These are phyloP conservation scores for Ceriagrion tenellum DNA, from an alignment of 2,888 invertebrate genomes.

Conservation along the genomic window DNA sequence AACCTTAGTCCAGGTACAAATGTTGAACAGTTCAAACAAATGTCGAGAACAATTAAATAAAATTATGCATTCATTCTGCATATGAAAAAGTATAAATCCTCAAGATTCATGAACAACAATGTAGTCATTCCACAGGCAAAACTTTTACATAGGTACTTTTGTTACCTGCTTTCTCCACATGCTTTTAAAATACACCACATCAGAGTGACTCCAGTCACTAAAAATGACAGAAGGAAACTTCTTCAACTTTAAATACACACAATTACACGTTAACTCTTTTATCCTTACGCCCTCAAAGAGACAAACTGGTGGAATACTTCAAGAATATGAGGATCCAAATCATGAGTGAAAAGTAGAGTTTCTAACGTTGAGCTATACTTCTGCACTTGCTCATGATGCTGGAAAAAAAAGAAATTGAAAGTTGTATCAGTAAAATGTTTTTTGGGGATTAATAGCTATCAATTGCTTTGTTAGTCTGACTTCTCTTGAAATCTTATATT, in stretches of 20 bases:
- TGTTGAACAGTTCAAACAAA: constrained; percentile 7
- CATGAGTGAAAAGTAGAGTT: constrained; percentile 96
- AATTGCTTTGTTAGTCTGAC: no score
- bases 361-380: constrained; percentile 97
- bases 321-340: constrained; percentile 96
- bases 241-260: constrained; percentile 4
- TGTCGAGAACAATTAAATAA: neutral
- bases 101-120: constrained; percentile 33
- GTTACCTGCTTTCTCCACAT: neutral
- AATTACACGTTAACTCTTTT: neutral
- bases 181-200: constrained; percentile 30
- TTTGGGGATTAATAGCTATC: neutral
- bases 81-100: constrained; percentile 59
- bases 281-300: constrained; percentile 87
- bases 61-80: constrained; percentile 36
- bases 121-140: neutral
- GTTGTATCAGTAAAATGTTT: neutral
- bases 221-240: neutral
- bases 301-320: constrained; percentile 99
- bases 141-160: neutral
- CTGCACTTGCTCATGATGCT: constrained; percentile 99
- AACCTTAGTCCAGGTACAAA: neutral
- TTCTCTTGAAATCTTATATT: no score
- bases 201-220: constrained; percentile 19
- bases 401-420: constrained; percentile 72